phyloP scores from a whole-genome alignment of 2,797 vertebrate genomes.

The Carapus acus region DNA sequence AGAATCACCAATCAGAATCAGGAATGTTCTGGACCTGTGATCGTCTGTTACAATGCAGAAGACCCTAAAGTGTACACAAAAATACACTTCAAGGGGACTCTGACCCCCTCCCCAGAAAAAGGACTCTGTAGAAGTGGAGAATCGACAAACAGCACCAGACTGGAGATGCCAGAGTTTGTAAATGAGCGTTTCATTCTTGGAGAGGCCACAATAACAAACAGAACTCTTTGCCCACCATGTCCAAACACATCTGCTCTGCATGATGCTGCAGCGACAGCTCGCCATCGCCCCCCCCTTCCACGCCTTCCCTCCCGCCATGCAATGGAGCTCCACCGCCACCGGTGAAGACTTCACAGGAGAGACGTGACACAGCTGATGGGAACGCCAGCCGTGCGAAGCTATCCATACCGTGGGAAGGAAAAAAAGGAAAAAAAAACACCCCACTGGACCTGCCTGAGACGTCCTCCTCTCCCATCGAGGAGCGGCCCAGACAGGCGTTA shows the following conservation, averaged over 20 bases:
- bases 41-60: too few relatives aligned
- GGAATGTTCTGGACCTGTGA: too few relatives aligned
- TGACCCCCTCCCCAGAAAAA: too few relatives aligned
- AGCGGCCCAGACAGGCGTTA: conserved; percentile 34
- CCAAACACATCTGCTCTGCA: conserved; percentile 33
- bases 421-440: conserved; percentile 30
- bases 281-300: neutral
- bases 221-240: neutral
- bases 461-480: conserved; percentile 26
- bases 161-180: conserved; percentile 1
- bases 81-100: too few relatives aligned
- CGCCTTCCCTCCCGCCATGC: conserved; percentile 13
- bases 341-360: neutral
- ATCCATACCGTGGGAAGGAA: conserved; percentile 34
- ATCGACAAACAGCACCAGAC: neutral
- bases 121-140: neutral
- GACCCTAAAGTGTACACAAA: too few relatives aligned
- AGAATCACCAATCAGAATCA: too few relatives aligned
- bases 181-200: conserved; percentile 3
- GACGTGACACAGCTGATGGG: conserved; percentile 20
- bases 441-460: conserved; percentile 31
- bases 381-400: conserved; percentile 33
- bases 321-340: conserved; percentile 2
- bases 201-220: neutral
- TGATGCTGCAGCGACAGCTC: conserved; percentile 26